Conservation (phyloP, 92 coral and sea anemone species). For the Phymanthus crucifer region DNA sequence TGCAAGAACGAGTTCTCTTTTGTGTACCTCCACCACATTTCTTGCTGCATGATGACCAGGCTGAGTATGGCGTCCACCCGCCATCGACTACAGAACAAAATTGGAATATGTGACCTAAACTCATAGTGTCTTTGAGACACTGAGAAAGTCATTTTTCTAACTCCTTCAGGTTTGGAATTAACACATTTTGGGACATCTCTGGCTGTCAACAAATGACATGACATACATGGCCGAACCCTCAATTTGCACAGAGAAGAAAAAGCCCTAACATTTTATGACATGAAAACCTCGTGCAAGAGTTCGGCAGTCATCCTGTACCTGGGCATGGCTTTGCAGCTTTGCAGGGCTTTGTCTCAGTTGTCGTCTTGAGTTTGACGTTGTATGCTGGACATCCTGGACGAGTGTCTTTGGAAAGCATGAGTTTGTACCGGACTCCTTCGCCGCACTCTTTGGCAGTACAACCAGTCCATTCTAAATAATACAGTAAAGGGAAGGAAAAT, state of each 20-base stretch:
- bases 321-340: slow-evolving; percentile 23
- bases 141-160: too few relatives aligned
- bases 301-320: background rate
- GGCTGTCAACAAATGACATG: too few relatives aligned
- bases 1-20: slow-evolving; percentile 15
- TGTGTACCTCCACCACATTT: slow-evolving; percentile 24
- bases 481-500: too few relatives aligned
- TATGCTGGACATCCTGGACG: slow-evolving; percentile 32
- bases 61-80: background rate
- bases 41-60: slow-evolving; percentile 21
- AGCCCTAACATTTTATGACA: too few relatives aligned
- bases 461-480: slow-evolving; percentile 25
- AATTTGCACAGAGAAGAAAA: too few relatives aligned
- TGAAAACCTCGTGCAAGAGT: too few relatives aligned
- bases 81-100: background rate
- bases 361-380: slow-evolving; percentile 18
- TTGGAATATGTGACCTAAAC: too few relatives aligned
- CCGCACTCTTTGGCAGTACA: slow-evolving; percentile 31
- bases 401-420: slow-evolving; percentile 21
- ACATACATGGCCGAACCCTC: too few relatives aligned
- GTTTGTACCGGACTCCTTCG: slow-evolving; percentile 10
- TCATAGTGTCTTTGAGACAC: too few relatives aligned
- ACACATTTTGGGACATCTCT: too few relatives aligned
- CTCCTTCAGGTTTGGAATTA: too few relatives aligned
- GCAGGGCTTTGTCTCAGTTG: slow-evolving; percentile 5